Evolutionary conservation across 92 coral and sea anemone species (phyloP), one percentile per base, ranked within the genome.

Genomic region (Phenganax marumi): DNA sequence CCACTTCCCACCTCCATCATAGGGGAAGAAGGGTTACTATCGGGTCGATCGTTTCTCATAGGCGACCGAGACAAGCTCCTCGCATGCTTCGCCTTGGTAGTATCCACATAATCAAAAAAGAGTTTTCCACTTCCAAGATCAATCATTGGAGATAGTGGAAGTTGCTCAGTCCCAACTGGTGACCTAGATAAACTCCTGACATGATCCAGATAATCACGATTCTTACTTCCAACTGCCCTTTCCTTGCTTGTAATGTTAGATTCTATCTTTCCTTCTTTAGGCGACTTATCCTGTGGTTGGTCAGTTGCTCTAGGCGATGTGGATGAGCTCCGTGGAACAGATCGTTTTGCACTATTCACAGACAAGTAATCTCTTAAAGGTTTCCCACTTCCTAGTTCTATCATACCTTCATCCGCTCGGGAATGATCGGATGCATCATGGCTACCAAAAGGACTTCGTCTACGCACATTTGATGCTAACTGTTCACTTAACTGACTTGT

Each of bases 1-100:
- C 49, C 72, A 21, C 72, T 66, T 66, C 49, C 72, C 12, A 66
- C 49, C 8, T 66, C 72, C 11, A 66, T 66, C 72, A 66, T 66
- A 19, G 72, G 50, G 49, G 13, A 12, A 10, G 72, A 49, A 17
- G 72, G 72, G 17, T 47, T 62, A 62, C 24, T 62, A 6, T 12
- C 25, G 12, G 50, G 43, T 6, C 72, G 48, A 1, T 66, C 72
- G 12, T 14, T 66, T 49, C 72, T 66, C 18, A 66, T 24, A 2
- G 72, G 48, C 9, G 72, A 66, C n/a, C 72, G 23, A 17, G 72
- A 66, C n/a, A 49, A 25, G 12, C 49, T 66, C 43, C 72, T 66
- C 3, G 72, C 49, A 10, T 25, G 8, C 49, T 25, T 62, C 1
- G 10, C 3, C 63, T 56, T 56, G 8, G 63, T 0, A 56, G 19